A percentile compares a stretch with the other conserved stretches of the same genome.
These are phyloP conservation scores for Triplophysa tibetana DNA, from an alignment of 2,113 vertebrate genomes.

Conservation along the genomic window DNA sequence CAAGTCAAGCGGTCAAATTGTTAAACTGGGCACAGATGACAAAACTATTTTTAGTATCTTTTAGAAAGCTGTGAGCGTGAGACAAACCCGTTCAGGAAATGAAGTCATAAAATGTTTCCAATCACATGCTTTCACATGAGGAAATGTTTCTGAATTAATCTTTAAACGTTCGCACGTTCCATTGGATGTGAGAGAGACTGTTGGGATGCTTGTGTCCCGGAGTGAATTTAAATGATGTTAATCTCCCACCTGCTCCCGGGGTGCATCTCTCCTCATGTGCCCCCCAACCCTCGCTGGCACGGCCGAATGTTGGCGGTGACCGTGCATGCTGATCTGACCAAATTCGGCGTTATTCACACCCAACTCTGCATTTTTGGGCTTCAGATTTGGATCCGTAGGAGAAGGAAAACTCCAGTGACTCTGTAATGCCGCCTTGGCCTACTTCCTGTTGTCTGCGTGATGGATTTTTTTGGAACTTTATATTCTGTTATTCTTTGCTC, in stretches of 20 bases:
- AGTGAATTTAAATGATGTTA: too few species aligned
- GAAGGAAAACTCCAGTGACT: background rate
- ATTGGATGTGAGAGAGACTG: background rate
- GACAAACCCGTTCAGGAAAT: constrained; percentile 12
- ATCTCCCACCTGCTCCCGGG: too few species aligned
- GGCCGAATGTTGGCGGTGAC: too few species aligned
- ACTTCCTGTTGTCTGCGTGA: background rate
- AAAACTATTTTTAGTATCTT: too few species aligned
- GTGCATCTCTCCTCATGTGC: too few species aligned
- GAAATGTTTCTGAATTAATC: constrained; percentile 1
- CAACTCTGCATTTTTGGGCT: background rate
- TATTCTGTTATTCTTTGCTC: background rate
- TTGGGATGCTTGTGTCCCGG: too few species aligned
- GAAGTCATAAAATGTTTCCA: constrained; percentile 13
- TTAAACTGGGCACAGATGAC: too few species aligned
- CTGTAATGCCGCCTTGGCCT: background rate
- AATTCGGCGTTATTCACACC: background rate
- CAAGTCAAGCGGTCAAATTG: too few species aligned
- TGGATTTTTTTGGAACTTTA: background rate
- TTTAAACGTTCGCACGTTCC: background rate
- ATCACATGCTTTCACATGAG: background rate
- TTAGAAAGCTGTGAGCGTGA: constrained; percentile 1
- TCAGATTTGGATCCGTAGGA: background rate
- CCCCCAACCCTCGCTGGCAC: too few species aligned
- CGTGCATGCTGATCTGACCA: too few species aligned